phyloP scores from a whole-genome alignment of 1,140 invertebrate species.

The Drosophila santomea region DNA sequence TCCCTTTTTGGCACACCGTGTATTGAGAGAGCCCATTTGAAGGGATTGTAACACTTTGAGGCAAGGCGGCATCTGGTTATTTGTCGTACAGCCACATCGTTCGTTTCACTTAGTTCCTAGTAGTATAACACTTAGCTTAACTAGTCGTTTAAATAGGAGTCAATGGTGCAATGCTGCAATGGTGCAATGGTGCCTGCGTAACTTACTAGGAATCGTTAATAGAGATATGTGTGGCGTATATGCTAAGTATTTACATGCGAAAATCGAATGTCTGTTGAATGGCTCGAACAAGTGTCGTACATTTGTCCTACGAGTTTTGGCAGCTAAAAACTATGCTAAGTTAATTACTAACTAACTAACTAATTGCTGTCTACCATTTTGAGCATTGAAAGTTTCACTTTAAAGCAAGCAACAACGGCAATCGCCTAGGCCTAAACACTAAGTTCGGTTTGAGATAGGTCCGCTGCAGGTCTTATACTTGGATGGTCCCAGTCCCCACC shows the following conservation, averaged over 20 bases:
- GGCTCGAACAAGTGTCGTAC: constrained; percentile 10
- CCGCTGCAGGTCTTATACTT: constrained; percentile 18
- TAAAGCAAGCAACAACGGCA: constrained; percentile 63
- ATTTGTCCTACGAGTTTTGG: constrained; percentile 5
- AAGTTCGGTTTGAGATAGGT: constrained; percentile 34
- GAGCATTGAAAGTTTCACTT: constrained; percentile 79
- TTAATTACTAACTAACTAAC: constrained; percentile 5
- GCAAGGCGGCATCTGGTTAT: constrained; percentile 35
- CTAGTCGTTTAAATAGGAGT: constrained; percentile 18
- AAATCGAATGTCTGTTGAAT: constrained; percentile 46
- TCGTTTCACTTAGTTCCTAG: constrained; percentile 8
- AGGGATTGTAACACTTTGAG: constrained; percentile 21
- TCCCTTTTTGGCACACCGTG: constrained; percentile 28
- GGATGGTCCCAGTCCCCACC: not conserved
- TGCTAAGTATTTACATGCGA: constrained; percentile 46
- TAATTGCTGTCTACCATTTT: constrained; percentile 47
- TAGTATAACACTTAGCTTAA: constrained; percentile 27
- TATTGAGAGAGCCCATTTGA: constrained; percentile 5
- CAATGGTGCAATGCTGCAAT: constrained; percentile 8
- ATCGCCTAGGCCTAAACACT: constrained; percentile 42
- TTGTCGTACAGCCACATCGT: constrained; percentile 24
- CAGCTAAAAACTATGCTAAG: not conserved
- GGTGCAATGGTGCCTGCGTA: constrained; percentile 3
- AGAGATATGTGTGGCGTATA: constrained; percentile 3
- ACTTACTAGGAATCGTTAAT: constrained; percentile 9